Base-by-base conservation (phyloP, 2,888 invertebrate genomes). In the Sphaerophoria rueppellii region DNA sequence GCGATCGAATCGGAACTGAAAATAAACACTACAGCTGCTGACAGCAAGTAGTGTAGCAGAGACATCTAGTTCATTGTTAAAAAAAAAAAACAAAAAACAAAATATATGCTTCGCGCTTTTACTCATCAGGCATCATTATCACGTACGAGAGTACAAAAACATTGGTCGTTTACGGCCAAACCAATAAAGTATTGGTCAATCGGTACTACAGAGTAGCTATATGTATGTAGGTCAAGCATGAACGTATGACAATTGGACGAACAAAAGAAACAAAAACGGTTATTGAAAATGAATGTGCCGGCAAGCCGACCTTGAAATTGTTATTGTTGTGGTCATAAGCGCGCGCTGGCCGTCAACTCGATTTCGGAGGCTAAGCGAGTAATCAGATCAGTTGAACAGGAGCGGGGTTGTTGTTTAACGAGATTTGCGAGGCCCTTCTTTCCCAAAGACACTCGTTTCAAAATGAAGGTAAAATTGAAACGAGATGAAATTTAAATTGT, bases 231-330 rank as follows among this genome's bases (percentile, higher is more conserved):
- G 82, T 75, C 82, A 83, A 16, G 11, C 55, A 58, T 74, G 54
- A 54, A 12, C 46, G 54, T 46, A 46, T 9, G 52, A 70, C 6
- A 72, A n/a, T 46, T 46, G 34, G 12, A 40, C 12, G 6, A 16
- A 63, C 34, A 34, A 55, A 0, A 6, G 55, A 74, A 61, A 16
- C 58, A 43, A 35, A 55, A 0, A 3, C 55, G 70, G 55, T 50
- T 57, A 40, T 50, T 71, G 67, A 71, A 57, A 72, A n/a, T 16
- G 12, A 24, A 24, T 35, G 16, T 24, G 11, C 75, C 83, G 83
- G 83, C 71, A 43, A 72, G 12, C 4, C 79, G 83, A 83, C 83
- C 83, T 83, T 83, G 83, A 79, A 16, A 67, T 46, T 50, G 32
- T 11, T 6, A 57, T 24, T 75, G 24, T 24, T 24, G 54, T 67